Base-by-base conservation (phyloP, 2,888 invertebrate genomes). In the Drosophila kambysellisi region DNA sequence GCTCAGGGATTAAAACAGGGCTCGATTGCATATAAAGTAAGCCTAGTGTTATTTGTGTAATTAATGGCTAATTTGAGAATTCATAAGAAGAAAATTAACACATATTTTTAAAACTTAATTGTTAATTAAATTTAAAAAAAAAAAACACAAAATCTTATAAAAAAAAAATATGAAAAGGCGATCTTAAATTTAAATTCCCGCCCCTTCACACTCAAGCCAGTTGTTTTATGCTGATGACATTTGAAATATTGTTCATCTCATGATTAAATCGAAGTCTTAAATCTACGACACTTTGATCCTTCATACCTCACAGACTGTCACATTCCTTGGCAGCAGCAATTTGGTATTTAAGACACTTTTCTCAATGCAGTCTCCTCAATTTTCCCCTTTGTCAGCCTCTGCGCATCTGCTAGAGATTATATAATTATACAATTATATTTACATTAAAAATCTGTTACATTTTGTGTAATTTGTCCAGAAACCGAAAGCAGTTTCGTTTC, bases 351-450 rank as follows among this genome's bases (percentile, higher is more conserved):
- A 64, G 60, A 58, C 52, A 75, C 59, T 58, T 66, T 65, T n/a
- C 62, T 35, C 80, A 80, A 78, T 80, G 60, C 80, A 67, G 7
- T 43, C 51, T 30, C 25, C 20, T n/a, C 29, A 2, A 12, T 52
- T 35, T 29, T 35, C 46, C 57, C 64, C 54, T 43, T 43, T 41
- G 3, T 37, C 15, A 20, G n/a, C 11, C 32, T 1, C 32, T 25
- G 53, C 70, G 67, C 86, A 87, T 88, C 79, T 90, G 89, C 75
- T 67, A 29, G 60, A 62, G 86, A 88, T 87, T 87, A 87, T 83
- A 79, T 74, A 89, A 89, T 89, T 90, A 86, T 81, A 88, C 81
- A 86, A 89, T 89, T 89, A 89, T 88, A 82, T 88, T 78, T 80
- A 88, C 88, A 86, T 86, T 90, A 89, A 88, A 88, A 86, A 85